These are phyloP conservation scores for Microctenopoma steveboyesi DNA, from an alignment of 2,797 vertebrate species.

Conservation along the genomic window DNA sequence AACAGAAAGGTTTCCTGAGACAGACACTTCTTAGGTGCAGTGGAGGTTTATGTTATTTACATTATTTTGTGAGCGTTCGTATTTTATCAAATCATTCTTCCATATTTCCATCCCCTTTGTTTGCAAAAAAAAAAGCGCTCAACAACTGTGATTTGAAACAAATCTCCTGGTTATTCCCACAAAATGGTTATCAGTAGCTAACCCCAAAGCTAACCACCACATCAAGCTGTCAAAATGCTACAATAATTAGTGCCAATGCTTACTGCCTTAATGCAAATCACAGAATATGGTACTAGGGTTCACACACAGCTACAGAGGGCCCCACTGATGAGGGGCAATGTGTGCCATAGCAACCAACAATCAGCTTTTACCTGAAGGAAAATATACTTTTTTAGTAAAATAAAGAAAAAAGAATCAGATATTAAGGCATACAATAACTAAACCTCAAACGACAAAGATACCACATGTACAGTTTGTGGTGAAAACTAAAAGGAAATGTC, in stretches of 20 bases:
- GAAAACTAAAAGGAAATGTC: slow-evolving; percentile 67
- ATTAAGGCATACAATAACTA: slow-evolving; percentile 78
- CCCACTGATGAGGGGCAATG: slow-evolving; percentile 80
- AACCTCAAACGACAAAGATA: slow-evolving; percentile 74
- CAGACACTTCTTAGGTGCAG: slow-evolving; percentile 58
- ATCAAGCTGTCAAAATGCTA: slow-evolving; percentile 74
- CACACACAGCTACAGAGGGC: slow-evolving; percentile 79
- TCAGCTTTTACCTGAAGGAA: slow-evolving; percentile 82
- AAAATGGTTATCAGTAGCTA: slow-evolving; percentile 66
- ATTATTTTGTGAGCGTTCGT: slow-evolving; percentile 52
- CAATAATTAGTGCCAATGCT: slow-evolving; percentile 93
- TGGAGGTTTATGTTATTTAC: slow-evolving; percentile 42
- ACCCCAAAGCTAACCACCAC: slow-evolving; percentile 62
- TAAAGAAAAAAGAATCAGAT: slow-evolving; percentile 66
- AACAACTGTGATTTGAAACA: slow-evolving; percentile 58
- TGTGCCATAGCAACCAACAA: slow-evolving; percentile 87
- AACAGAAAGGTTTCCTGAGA: slow-evolving; percentile 47
- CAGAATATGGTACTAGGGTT: slow-evolving; percentile 84
- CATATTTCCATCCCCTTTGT: slow-evolving; percentile 51
- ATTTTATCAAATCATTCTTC: slow-evolving; percentile 45
- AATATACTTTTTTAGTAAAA: slow-evolving; percentile 79
- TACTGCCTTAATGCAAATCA: slow-evolving; percentile 94
- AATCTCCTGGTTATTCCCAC: slow-evolving; percentile 64
- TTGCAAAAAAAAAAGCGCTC: slow-evolving; percentile 37
- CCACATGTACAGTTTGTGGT: slow-evolving; percentile 55